A percentile compares a stretch with the other conserved stretches of the same genome.
These are phyloP conservation scores for Urosaurus nigricauda DNA, from an alignment of 2,797 vertebrate genomes.

Conservation along the genomic window DNA sequence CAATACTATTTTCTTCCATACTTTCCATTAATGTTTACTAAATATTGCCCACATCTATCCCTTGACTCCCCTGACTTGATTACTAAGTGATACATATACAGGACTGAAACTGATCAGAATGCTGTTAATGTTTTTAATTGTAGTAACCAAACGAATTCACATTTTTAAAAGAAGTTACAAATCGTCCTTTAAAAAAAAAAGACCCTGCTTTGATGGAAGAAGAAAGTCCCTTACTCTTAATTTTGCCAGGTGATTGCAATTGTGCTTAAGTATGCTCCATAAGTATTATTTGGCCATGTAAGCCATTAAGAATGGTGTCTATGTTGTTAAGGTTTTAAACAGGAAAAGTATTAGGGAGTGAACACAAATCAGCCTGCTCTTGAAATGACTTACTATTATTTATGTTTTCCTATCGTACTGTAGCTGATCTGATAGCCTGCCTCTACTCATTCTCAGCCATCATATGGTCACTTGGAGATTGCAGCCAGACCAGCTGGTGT, in stretches of 20 bases:
- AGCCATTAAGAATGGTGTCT: neutral
- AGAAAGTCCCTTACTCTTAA: neutral
- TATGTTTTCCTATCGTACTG: conserved; percentile 18
- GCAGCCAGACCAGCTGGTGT: conserved; percentile 35
- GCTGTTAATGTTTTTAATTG: neutral
- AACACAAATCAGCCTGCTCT: neutral
- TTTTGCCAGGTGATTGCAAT: neutral
- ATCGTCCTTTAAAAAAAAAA: neutral
- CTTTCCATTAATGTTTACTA: neutral
- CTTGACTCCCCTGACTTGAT: no score
- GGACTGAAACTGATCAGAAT: no score
- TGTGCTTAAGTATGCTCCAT: neutral
- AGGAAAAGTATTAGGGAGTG: neutral
- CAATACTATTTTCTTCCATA: neutral
- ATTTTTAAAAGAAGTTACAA: neutral
- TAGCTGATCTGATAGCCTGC: conserved; percentile 7
- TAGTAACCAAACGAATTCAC: neutral
- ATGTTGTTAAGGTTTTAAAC: neutral
- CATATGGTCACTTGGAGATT: conserved; percentile 14
- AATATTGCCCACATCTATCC: neutral
- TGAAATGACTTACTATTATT: neutral
- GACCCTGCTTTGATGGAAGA: neutral
- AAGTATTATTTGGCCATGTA: neutral
- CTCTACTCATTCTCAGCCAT: neutral
- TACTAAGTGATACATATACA: no score